Base-by-base conservation (phyloP, 2,888 invertebrate genomes). In the Myopa tessellatipennis region DNA sequence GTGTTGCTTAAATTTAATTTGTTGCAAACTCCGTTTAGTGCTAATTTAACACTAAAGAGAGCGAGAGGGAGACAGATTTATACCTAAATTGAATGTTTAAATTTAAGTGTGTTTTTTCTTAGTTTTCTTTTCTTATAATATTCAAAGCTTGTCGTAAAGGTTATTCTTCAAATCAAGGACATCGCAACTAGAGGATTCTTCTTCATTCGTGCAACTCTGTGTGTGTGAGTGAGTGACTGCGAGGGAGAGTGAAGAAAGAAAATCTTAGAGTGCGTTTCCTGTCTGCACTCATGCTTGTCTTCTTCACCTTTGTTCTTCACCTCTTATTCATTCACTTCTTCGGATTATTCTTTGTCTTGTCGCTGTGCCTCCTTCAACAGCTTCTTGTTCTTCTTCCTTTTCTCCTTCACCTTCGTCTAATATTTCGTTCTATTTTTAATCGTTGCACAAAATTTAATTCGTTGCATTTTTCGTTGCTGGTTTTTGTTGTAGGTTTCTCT, bases 261-360 rank as follows among this genome's bases (percentile, higher is more conserved):
- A 26, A 55, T 70, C 55, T 70, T 55, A 55, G 26, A 70, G 34
- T 70, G 70, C 70, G 36, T 61, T 73, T 73, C 73, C 73, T 73
- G 73, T 61, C 73, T 73, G 61, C 73, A 73, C 26, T 61, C 58
- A 34, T 71, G 58, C 72, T 36, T 52, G 26, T 71, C 71, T 55
- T 34, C 34, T n/a, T 34, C 71, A 40, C 16, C 61, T 18, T 71
- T 73, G 14, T 45, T 26, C 60, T 61, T 12, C 34, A 14, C 34
- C 10, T 10, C 34, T 38, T 18, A 1, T 63, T 1, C 58, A 14
- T 58, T 1, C 58, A n/a, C 58, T 58, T 58, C 58, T 58, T 58
- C 26, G 26, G 26, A 26, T 26, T 34, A 18, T 36, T 65, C 65
- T 65, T 65, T 38, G 34, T 38, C 38, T 38, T 10, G n/a, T 26